These are phyloP conservation scores for Campoletis raptor DNA, from an alignment of 2,888 invertebrate species.

Conservation along the genomic window DNA sequence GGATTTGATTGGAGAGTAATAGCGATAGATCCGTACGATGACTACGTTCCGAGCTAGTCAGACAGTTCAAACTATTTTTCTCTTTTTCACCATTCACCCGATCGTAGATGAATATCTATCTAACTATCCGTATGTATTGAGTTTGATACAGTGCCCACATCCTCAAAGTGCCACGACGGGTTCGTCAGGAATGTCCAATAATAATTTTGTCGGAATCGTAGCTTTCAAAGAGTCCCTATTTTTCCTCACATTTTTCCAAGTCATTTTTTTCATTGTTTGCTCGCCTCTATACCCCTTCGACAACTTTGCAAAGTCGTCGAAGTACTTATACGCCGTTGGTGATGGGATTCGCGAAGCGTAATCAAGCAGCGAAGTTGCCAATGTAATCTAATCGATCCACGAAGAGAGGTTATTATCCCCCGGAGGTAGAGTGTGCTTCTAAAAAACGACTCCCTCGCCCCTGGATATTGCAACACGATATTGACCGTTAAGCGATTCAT, in stretches of 20 bases:
- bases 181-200: slow-evolving; percentile 19
- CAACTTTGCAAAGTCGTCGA: slow-evolving; percentile 26
- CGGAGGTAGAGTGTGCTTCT: slow-evolving; percentile 27
- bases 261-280: not conserved
- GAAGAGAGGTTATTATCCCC: slow-evolving; percentile 50
- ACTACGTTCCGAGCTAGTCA: slow-evolving; percentile 13
- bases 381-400: slow-evolving; percentile 61
- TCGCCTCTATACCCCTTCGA: not conserved
- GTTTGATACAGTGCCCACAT: not conserved
- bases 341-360: slow-evolving; percentile 39
- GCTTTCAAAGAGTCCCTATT: not conserved
- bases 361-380: slow-evolving; percentile 46
- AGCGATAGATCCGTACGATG: slow-evolving; percentile 21
- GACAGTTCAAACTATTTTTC: slow-evolving; percentile 41
- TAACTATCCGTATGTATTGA: not conserved
- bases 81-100: not conserved
- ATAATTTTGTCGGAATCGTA: slow-evolving; percentile 27
- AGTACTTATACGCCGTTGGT: not conserved
- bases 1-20: slow-evolving; percentile 30
- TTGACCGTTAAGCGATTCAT: slow-evolving; percentile 61
- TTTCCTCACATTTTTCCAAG: not conserved
- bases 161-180: not conserved
- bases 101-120: not conserved
- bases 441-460: slow-evolving; percentile 38
- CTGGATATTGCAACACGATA: slow-evolving; percentile 57